phyloP scores from a whole-genome alignment of 37 sponge, comb jelly and placozoan genomes.

The Ianthella basta region DNA sequence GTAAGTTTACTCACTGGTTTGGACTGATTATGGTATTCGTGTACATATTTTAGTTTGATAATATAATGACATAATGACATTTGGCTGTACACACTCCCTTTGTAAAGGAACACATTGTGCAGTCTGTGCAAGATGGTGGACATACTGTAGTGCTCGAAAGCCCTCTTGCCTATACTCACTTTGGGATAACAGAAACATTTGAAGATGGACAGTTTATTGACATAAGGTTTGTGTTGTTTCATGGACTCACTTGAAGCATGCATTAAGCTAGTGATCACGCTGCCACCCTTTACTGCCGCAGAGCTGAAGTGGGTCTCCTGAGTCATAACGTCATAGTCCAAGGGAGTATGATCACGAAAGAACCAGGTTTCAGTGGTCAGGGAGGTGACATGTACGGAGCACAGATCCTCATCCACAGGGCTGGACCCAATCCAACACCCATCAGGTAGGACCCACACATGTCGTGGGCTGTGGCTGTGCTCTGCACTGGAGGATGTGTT shows the following conservation, averaged over 20 bases:
- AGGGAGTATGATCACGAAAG: slow-evolving; percentile 45
- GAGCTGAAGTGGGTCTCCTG: slow-evolving; percentile 88
- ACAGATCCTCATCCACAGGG: slow-evolving; percentile 84
- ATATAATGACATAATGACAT: background rate
- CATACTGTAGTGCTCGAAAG: slow-evolving; percentile 22
- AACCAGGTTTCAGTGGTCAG: slow-evolving; percentile 35
- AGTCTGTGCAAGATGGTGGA: slow-evolving; percentile 60
- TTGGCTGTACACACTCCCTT: background rate
- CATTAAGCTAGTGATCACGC: background rate
- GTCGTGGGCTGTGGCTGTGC: no score
- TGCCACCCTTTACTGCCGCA: background rate
- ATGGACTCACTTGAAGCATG: background rate
- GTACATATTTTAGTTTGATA: background rate
- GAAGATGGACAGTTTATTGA: slow-evolving; percentile 86
- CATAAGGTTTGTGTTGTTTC: slow-evolving; percentile 44
- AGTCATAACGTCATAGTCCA: slow-evolving; percentile 83
- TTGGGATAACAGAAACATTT: slow-evolving; percentile 70
- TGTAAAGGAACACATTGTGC: slow-evolving; percentile 28
- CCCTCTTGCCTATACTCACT: slow-evolving; percentile 63
- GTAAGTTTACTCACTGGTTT: background rate
- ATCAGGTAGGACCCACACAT: slow-evolving; percentile 54
- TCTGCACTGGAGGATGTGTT: no score
- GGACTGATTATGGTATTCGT: background rate
- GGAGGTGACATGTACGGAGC: slow-evolving; percentile 80
- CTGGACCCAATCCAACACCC: slow-evolving; percentile 72